Evolutionary conservation across 2,888 invertebrate species (phyloP).

Genomic region (Leptura quadrifasciata): DNA sequence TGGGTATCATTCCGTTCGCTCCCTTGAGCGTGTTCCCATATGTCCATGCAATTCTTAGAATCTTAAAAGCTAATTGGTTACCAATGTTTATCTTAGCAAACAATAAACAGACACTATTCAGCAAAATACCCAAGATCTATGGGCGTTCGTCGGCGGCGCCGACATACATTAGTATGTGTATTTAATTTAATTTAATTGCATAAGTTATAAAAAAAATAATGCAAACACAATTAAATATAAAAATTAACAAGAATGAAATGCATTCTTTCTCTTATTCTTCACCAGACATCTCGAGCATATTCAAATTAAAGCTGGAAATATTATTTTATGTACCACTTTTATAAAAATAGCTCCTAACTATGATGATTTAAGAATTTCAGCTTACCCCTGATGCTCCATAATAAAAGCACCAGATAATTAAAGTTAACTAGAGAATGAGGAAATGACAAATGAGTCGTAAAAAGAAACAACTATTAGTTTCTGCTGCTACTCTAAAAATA

Average conservation of each 20-base stretch:
- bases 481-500: constrained; percentile 42
- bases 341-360: constrained; percentile 5
- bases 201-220: too few species aligned
- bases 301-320: not conserved
- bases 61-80: too few species aligned
- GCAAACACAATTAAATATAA: not conserved
- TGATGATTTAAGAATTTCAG: constrained; percentile 11
- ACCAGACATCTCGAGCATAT: not conserved
- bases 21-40: too few species aligned
- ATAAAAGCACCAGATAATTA: constrained; percentile 49
- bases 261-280: not conserved
- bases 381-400: constrained; percentile 9
- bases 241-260: not conserved
- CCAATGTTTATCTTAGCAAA: too few species aligned
- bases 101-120: too few species aligned
- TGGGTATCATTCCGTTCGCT: too few species aligned
- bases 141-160: too few species aligned
- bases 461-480: constrained; percentile 43
- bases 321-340: not conserved
- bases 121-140: too few species aligned
- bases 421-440: constrained; percentile 48
- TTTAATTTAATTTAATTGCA: too few species aligned
- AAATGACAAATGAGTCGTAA: constrained; percentile 51
- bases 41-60: too few species aligned
- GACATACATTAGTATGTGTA: too few species aligned